Conservation (phyloP, 1,140 invertebrate genomes). For the Zaprionus kolodkinae region DNA sequence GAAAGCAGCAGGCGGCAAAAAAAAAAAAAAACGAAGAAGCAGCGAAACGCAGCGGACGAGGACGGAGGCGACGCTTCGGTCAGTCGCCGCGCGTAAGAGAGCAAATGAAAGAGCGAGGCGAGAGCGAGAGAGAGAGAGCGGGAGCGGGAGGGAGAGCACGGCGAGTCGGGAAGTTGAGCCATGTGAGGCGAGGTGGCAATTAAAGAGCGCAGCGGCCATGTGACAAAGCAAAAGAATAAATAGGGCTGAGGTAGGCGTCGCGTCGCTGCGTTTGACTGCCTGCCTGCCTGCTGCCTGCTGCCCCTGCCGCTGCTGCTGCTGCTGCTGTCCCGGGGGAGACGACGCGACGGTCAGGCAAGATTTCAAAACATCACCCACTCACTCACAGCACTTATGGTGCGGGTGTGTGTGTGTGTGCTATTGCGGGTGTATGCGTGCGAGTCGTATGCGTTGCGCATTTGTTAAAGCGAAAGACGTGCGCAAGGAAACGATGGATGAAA, state of each 20-base stretch:
- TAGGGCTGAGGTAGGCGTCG: slow-evolving; percentile 70
- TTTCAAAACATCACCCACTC: slow-evolving; percentile 69
- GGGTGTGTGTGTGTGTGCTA: slow-evolving; percentile 10
- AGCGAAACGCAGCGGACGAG: slow-evolving; percentile 6
- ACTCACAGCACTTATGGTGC: slow-evolving; percentile 25
- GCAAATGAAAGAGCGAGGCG: neutral
- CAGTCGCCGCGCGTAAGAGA: slow-evolving; percentile 53
- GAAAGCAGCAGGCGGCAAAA: slow-evolving; percentile 62
- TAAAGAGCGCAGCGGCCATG: slow-evolving; percentile 75
- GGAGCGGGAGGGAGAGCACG: slow-evolving; percentile 13
- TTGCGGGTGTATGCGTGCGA: slow-evolving; percentile 19
- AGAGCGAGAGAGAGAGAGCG: slow-evolving; percentile 16
- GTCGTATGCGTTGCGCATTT: slow-evolving; percentile 42
- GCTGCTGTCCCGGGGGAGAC: slow-evolving; percentile 39
- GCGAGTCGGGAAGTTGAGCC: slow-evolving; percentile 40
- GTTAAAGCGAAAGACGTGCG: slow-evolving; percentile 52
- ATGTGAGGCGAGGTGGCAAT: slow-evolving; percentile 62
- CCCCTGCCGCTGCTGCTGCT: no score
- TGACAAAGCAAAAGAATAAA: slow-evolving; percentile 74
- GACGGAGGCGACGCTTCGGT: slow-evolving; percentile 67
- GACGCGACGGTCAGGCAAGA: slow-evolving; percentile 53
- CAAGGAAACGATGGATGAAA: slow-evolving; percentile 49
- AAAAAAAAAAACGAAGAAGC: slow-evolving; percentile 7
- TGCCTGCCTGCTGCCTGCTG: no score
- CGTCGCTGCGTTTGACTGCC: slow-evolving; percentile 6